Evolutionary conservation across 2,113 vertebrate genomes (phyloP), one percentile per base, ranked within the genome.

Genomic region (Trichomycterus rosablanca): DNA sequence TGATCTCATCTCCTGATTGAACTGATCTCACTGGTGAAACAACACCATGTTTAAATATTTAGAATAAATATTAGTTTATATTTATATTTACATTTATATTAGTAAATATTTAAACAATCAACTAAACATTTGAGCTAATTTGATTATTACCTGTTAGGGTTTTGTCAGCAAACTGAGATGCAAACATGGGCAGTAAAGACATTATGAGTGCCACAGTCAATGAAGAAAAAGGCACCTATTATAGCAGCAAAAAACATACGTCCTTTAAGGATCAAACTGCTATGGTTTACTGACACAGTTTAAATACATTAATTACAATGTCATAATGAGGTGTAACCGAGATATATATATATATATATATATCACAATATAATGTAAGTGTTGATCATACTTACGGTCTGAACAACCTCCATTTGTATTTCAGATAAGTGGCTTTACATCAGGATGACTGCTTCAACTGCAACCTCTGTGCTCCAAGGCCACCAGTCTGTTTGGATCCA

Each of bases 311-410:
- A n/a, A n/a, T n/a, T n/a, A n/a, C n/a, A n/a, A n/a, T n/a, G n/a
- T n/a, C n/a, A n/a, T n/a, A n/a, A n/a, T n/a, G n/a, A n/a, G n/a
- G n/a, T n/a, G n/a, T n/a, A n/a, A n/a, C n/a, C 26, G 3, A 30
- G 26, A 3, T 30, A 7, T 30, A 4, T 30, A 30, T 4, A 7
- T 30, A 30, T 30, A 7, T 30, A 30, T 30, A 30, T n/a, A n/a
- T n/a, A 22, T 45, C 1, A 32, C 19, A 44, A 12, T 14, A n/a
- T 6, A 18, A 56, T 6, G n/a, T 22, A 32, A 35, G 10, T 7
- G 8, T 8, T 42, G 4, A 22, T 55, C 1, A 63, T 59, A 73
- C 84, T 80, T 69, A 85, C 84, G 74, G 59, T 55, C 1, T 61
- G 66, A 37, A 19, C 15, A 11, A 23, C 15, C 34, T 71, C 69